Evolutionary conservation across 2,113 vertebrate genomes (phyloP), one percentile per base, ranked within the genome.

Genomic region (Sylvilagus bachmani): DNA sequence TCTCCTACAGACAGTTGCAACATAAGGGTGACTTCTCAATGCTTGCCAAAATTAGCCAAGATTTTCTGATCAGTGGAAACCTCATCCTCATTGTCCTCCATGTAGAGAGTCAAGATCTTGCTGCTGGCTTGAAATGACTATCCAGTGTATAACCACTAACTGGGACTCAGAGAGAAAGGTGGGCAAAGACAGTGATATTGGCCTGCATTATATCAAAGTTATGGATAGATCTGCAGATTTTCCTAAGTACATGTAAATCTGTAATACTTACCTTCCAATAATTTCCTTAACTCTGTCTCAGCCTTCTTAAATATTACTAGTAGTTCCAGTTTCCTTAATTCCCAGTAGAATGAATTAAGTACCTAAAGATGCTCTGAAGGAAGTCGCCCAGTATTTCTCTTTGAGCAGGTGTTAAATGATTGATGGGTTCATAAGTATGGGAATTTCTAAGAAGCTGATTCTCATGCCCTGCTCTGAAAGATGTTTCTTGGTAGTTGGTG

Each of bases 381-480:
- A 89, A 90, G 78, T 93, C 69, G 87, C 22, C 73, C 29, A 38
- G 27, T 25, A 1, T 55, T 33, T 73, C 19, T 67, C 36, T 74
- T 70, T 67, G 82, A 89, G 51, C 64, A 55, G 66, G 55, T 91
- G 80, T 80, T 86, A 83, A 62, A 64, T 91, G 66, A 81, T 6
- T 70, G 90, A 89, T 77, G 58, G 77, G 31, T 69, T 66, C 53
- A 62, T 13, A 31, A 31, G 29, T 38, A 82, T 94, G 95, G 82
- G 96, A 96, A 95, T 96, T 55, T 90, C 53, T 92, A 44, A 90
- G 93, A 95, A 71, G 53, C 49, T 10, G 69, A 51, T 96, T 97
- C 97, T 97, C 96, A 97, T 64, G 79, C 74, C 38, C 49, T 66
- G 74, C 69, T 90, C 38, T 79, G 64, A 55, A 51, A 36, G 75